Evolutionary conservation across 2,888 invertebrate species (phyloP), one percentile per base, ranked within the genome.

Genomic region (Leptopilina drosophilae): DNA sequence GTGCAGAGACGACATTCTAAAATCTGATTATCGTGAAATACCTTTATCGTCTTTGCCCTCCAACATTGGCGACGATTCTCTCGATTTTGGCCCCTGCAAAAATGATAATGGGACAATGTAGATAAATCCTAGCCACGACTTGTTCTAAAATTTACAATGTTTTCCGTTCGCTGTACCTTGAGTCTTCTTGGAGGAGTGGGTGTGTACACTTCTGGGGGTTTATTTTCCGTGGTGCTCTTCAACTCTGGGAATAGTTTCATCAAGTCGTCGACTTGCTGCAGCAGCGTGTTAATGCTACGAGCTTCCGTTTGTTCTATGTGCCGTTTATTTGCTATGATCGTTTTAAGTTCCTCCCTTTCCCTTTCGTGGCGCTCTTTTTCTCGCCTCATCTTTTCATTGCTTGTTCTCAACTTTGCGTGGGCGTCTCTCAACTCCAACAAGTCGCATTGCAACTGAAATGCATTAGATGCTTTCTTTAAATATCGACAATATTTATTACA

Each of bases 381-480:
- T 59, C 97, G 94, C 76, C 97, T 94, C 83, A 98, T 93, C 89
- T 98, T 97, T 89, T 98, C 98, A 90, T 97, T 98, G 46, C 97
- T 97, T 5, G 97, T 97, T 79, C 98, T 93, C 83, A 98, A 92
- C 91, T 98, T 98, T 2, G 98, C 97, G 91, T 98, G 98, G 26
- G 97, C 97, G 91, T 98, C 98, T 42, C 98, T 94, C 77, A 98
- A 91, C 92, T 98, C 98, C 77, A 98, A 91, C 67, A 98, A 92
- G 92, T 98, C 98, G 89, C 96, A 97, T 91, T 98, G 98, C 69
- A 98, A 90, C 92, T 98, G 82, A 15, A 82, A 62, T 49, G 9
- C 4, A 75, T 42, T 78, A 69, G 12, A 26, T 11, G 40, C n/a
- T 8, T 14, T 20, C 64, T 59, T 76, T 65, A 77, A 77, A 53